A percentile compares a stretch with the other conserved stretches of the same genome.
Conservation (phyloP, 2,888 invertebrate species). For the Limnephilus marmoratus region DNA sequence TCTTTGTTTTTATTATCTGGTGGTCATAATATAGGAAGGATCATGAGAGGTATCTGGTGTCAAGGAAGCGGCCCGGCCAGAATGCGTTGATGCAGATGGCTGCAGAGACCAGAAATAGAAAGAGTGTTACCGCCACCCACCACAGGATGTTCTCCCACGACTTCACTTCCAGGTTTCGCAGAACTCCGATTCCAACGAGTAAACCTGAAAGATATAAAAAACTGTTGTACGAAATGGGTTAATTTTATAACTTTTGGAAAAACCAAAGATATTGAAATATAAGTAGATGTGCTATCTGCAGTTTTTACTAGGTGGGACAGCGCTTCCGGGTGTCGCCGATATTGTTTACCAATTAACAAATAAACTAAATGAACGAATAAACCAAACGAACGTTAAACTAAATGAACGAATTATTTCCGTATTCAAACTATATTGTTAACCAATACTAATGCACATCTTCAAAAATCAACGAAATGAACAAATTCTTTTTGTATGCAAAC, state of each 20-base stretch:
- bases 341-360: too few relatives aligned
- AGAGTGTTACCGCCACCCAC: constrained; percentile 88
- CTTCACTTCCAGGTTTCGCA: constrained; percentile 87
- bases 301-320: too few relatives aligned
- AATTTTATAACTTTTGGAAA: neutral
- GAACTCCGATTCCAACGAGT: constrained; percentile 89
- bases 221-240: neutral
- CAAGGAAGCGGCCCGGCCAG: constrained; percentile 78
- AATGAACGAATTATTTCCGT: too few relatives aligned
- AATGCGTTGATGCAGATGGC: constrained; percentile 86
- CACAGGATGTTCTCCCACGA: constrained; percentile 89
- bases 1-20: neutral
- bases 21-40: neutral
- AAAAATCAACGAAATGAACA: too few relatives aligned
- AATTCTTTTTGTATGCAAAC: too few relatives aligned
- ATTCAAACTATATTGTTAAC: too few relatives aligned
- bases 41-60: constrained; percentile 32
- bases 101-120: constrained; percentile 82
- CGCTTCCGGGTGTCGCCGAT: too few relatives aligned
- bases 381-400: too few relatives aligned
- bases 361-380: too few relatives aligned
- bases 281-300: too few relatives aligned
- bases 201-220: constrained; percentile 80
- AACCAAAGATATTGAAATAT: too few relatives aligned
- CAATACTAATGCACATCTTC: too few relatives aligned